Conservation (phyloP, 2,113 vertebrate genomes). For the Penelope pileata region DNA sequence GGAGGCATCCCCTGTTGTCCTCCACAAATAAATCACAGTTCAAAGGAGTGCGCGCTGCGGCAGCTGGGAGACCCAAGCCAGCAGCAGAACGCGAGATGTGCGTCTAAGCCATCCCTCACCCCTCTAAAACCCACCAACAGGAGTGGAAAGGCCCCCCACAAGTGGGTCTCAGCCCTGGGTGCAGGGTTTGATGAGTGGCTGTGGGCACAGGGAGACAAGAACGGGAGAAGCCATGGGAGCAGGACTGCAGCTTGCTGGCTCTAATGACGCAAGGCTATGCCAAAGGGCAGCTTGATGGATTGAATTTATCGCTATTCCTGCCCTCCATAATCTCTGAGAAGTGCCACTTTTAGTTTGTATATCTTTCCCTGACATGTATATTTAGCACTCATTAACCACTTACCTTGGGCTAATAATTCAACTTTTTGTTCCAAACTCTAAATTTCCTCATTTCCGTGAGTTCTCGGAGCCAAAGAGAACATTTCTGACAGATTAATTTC, state of each 20-base stretch:
- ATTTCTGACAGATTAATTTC: not conserved
- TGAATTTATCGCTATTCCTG: not conserved
- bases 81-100: rapidly evolving
- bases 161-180: not conserved
- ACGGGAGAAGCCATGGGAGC: rapidly evolving
- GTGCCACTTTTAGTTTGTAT: slow-evolving; percentile 41
- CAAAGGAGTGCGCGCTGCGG: not conserved
- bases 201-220: not conserved
- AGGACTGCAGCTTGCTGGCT: not conserved
- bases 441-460: not conserved
- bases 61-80: not conserved
- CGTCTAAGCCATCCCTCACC: not conserved
- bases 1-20: rapidly evolving
- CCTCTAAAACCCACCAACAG: not conserved
- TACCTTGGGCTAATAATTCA: slow-evolving; percentile 53
- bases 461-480: not conserved
- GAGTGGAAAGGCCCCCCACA: rapidly evolving
- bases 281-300: not conserved
- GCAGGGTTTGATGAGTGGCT: rapidly evolving
- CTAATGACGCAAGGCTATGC: not conserved
- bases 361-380: slow-evolving; percentile 35
- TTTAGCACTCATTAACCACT: slow-evolving; percentile 59
- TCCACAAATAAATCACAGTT: not conserved
- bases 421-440: not conserved
- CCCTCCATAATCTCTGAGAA: not conserved